Conservation (phyloP, 2,113 vertebrate species). For the Eptatretus burgeri region DNA sequence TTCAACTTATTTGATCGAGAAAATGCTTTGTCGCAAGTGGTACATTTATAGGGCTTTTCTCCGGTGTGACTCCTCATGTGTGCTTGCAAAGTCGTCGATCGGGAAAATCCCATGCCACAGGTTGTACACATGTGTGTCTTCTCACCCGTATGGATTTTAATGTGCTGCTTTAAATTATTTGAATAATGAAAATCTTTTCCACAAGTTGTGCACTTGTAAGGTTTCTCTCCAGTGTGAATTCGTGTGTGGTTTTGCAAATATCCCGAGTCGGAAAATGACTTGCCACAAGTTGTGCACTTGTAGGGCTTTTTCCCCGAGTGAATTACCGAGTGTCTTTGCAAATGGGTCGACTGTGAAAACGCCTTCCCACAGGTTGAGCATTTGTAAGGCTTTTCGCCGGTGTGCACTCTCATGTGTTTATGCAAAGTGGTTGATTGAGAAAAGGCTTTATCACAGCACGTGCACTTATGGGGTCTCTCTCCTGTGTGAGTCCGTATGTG, state of each 20-base stretch:
- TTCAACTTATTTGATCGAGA: background rate
- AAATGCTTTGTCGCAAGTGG: slow-evolving; percentile 2
- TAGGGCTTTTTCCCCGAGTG: background rate
- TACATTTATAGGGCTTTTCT: background rate
- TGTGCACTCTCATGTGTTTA: background rate
- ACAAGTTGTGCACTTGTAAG: background rate
- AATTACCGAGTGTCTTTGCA: background rate
- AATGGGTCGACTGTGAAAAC: background rate
- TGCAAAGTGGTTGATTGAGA: too few species aligned
- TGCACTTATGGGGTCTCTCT: too few species aligned
- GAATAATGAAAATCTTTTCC: background rate
- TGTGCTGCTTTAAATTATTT: background rate
- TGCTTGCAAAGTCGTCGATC: background rate
- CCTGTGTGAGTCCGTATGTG: too few species aligned
- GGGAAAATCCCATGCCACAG: slow-evolving; percentile 2
- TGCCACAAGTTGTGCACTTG: background rate
- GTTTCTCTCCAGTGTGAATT: slow-evolving; percentile 1
- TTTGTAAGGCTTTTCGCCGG: background rate
- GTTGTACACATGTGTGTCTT: slow-evolving; percentile 2
- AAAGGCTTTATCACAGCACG: too few species aligned
- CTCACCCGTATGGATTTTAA: slow-evolving; percentile 1
- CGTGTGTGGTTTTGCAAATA: background rate
- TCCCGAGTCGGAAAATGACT: background rate
- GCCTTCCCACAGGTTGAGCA: slow-evolving; percentile 1
- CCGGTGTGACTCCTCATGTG: background rate